Conservation (phyloP, 2,797 vertebrate species). For the Schizothorax lantsangensis region DNA sequence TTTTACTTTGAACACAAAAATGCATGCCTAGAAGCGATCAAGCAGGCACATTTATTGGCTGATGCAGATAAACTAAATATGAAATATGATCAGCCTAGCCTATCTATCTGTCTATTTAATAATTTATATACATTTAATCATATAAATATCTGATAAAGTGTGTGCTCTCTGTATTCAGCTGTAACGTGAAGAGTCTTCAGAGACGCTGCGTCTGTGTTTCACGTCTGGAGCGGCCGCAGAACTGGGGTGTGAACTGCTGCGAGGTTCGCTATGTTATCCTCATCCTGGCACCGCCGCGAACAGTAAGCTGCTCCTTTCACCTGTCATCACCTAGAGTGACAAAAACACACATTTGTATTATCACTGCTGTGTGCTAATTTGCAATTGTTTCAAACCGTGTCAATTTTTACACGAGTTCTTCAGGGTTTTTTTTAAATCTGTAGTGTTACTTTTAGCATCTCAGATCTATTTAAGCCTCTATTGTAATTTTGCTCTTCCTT, state of each 20-base stretch:
- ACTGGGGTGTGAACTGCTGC: conserved; percentile 93
- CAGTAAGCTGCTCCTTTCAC: conserved; percentile 72
- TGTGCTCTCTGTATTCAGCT: conserved; percentile 71
- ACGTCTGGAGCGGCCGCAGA: conserved; percentile 90
- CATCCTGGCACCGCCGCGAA: conserved; percentile 90
- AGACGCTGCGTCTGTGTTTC: conserved; percentile 88
- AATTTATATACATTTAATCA: neutral
- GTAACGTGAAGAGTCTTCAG: conserved; percentile 86
- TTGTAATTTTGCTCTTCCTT: neutral
- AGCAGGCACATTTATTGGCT: neutral
- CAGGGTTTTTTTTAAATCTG: neutral
- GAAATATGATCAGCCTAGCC: neutral
- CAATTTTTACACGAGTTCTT: neutral
- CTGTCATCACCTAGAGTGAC: neutral
- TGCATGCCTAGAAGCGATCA: neutral
- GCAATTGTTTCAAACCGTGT: neutral
- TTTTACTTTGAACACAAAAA: neutral
- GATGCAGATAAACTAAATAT: neutral
- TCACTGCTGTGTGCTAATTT: neutral
- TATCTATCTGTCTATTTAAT: neutral
- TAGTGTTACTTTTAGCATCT: neutral
- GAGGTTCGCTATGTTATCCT: conserved; percentile 92
- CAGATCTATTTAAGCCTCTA: neutral
- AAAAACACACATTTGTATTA: neutral
- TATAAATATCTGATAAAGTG: no score